Evolutionary conservation across 2,113 vertebrate genomes (phyloP), one percentile per base, ranked within the genome.

Genomic region (Passer domesticus): DNA sequence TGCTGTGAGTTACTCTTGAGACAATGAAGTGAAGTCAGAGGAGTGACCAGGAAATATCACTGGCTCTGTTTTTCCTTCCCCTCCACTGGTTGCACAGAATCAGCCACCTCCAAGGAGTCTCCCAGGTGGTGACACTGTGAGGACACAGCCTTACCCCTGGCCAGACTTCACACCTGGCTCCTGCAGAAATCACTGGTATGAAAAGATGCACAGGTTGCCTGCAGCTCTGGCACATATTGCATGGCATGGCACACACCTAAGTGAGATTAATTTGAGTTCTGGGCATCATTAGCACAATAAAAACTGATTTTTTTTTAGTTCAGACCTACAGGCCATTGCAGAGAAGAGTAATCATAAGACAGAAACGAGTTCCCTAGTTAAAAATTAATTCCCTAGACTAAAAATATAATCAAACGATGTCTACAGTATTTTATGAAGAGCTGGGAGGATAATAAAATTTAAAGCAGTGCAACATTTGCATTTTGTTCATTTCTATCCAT

Each of bases 311-410:
- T 78, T 55, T 96, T 96, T 95, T 92, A 94, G 92, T 89, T 87
- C 88, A 95, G 83, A 92, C 95, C 95, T 94, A 96, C 92, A 90
- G 96, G 94, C 95, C 94, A 94, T 93, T 81, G 90, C 3, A 3
- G 73, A 83, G 72, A 92, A 91, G 90, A 83, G 88, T 93, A 94
- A 95, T 95, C 94, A 93, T 88, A 92, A 81, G 90, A 88, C 60
- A 93, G 85, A 95, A 95, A 92, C 17, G 31, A 96, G 93, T 84
- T 94, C 68, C 83, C 95, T 95, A 90, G 88, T 96, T 96, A 96
- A 96, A 96, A 96, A 97, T 96, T 96, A 97, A 95, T 96, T 96
- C 94, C 83, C 92, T 78, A 88, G 92, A 95, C 94, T 96, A 97
- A 97, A 97, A 97, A 96, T 96, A 95, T 87, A 96, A 96, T 97